Evolutionary conservation across 2,113 vertebrate species (phyloP), one percentile per base, ranked within the genome.

Genomic region (Arizona elegans): DNA sequence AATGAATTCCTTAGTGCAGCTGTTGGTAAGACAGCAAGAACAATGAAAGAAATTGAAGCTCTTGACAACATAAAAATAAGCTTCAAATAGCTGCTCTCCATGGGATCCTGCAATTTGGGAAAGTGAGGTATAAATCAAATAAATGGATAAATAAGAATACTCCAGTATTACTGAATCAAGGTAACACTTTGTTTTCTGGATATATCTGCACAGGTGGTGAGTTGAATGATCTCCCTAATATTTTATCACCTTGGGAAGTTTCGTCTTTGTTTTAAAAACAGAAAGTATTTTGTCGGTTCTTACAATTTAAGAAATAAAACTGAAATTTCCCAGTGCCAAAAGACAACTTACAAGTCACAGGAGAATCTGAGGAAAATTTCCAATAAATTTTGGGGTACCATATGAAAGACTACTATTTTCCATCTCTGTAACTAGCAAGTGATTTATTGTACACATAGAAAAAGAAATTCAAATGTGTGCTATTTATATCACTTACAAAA

Each of bases 391-490:
- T 50, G 88, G 33, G 15, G 13, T 88, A n/a, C 52, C 17, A 17
- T 52, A 52, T 21, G 8, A 9, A n/a, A 38, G 29, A 8, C 15
- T 17, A n/a, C 26, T 4, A 29, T 93, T 95, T 94, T 23, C 91
- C 90, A 19, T 10, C 87, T 59, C 10, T 54, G 15, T 54, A 1
- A 87, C 15, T 91, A 38, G 47, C 33, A 91, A 9, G 94, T 21
- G 29, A 23, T 89, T 90, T 91, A 26, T 94, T 81, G 75, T 81
- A 9, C 17, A 43, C 17, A 43, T 43, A 19, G 89, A 10, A 75
- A 92, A 62, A 94, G 43, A 26, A 90, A 13, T 95, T 92, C 93
- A 88, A 85, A 62, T 0, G 52, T 5, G 12, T 1, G 86, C 88
- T 90, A 47, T 56, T 91, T 85, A n/a, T 70, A 12, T 65, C 19